Conservation (phyloP, 2,797 vertebrate genomes). For the Borostomias antarcticus region DNA sequence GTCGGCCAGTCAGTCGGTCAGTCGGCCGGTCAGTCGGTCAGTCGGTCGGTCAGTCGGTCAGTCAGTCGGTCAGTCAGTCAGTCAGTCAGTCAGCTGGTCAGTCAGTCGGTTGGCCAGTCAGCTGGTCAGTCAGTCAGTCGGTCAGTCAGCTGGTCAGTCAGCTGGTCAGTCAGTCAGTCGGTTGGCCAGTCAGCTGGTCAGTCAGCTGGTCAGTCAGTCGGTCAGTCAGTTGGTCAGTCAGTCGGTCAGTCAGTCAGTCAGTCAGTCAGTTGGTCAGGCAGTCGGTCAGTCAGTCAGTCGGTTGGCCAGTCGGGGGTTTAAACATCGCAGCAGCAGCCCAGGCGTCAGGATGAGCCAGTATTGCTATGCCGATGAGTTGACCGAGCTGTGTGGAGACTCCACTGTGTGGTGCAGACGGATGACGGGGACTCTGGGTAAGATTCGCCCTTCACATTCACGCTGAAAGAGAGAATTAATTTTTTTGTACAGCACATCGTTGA, state of each 20-base stretch:
- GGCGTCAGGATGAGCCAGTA: conserved; percentile 49
- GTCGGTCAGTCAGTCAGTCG: neutral
- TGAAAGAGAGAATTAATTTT: neutral
- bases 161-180: no score
- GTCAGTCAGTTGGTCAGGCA: neutral
- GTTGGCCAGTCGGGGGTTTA: no score
- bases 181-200: no score
- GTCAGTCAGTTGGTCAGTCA: neutral
- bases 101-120: neutral
- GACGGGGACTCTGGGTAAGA: conserved; percentile 57
- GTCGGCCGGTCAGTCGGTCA: neutral
- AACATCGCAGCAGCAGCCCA: conserved; percentile 18
- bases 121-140: neutral
- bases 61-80: neutral
- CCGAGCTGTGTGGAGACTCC: conserved; percentile 47
- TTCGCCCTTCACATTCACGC: neutral
- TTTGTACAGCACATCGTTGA: neutral
- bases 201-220: no score
- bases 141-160: no score
- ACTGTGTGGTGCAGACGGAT: conserved; percentile 53
- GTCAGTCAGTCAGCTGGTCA: neutral
- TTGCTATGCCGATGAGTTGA: conserved; percentile 29
- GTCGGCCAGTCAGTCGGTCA: neutral
- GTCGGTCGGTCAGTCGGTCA: neutral
- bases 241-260: neutral